These are phyloP conservation scores for Balaeniceps rex DNA, from an alignment of 2,113 vertebrate species.

Conservation along the genomic window DNA sequence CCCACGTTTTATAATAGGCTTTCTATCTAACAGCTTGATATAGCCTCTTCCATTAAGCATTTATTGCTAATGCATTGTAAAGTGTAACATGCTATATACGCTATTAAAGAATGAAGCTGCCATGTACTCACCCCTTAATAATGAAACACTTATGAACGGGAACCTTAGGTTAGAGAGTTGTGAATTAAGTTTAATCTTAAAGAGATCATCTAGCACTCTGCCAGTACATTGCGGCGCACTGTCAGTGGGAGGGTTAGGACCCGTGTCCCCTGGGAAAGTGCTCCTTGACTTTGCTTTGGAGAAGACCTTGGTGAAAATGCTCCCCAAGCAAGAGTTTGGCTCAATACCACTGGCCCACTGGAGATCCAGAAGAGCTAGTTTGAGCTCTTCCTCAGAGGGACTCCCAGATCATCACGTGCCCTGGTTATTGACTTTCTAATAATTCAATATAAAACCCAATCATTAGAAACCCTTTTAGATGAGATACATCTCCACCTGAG, in stretches of 20 bases:
- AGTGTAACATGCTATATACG: slow-evolving; percentile 24
- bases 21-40: slow-evolving; percentile 65
- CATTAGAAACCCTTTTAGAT: slow-evolving; percentile 15
- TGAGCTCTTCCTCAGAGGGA: not conserved
- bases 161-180: slow-evolving; percentile 31
- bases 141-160: slow-evolving; percentile 40
- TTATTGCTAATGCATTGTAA: slow-evolving; percentile 65
- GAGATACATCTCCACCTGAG: not conserved
- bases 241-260: not conserved
- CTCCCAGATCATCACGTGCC: not conserved
- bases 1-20: slow-evolving; percentile 54
- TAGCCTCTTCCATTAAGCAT: slow-evolving; percentile 65
- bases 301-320: not conserved
- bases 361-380: not conserved
- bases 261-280: not conserved
- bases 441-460: not conserved
- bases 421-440: not conserved
- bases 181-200: slow-evolving; percentile 41
- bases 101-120: slow-evolving; percentile 57
- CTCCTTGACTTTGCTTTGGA: not conserved
- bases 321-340: not conserved
- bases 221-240: fast-evolving
- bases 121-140: slow-evolving; percentile 2
- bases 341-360: not conserved
- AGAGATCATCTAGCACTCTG: not conserved